These are phyloP conservation scores for Drosophila niveifrons DNA, from an alignment of 2,888 invertebrate species.

Conservation along the genomic window DNA sequence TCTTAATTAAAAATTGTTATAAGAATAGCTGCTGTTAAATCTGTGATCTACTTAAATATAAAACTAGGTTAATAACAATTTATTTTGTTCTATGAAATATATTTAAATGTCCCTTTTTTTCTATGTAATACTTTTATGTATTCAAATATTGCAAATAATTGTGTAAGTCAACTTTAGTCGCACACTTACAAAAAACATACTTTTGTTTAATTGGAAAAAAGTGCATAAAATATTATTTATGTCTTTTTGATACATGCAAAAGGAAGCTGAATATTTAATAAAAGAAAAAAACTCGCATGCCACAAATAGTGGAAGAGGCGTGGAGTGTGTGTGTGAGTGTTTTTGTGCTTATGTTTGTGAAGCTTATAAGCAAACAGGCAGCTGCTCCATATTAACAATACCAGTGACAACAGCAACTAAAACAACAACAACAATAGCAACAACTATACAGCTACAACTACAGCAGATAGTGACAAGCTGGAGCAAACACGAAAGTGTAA, in stretches of 20 bases:
- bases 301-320: background rate
- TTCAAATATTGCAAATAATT: background rate
- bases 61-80: no score
- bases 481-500: conserved; percentile 79
- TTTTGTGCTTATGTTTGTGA: background rate
- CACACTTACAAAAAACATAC: background rate
- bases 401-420: conserved; percentile 17
- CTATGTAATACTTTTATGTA: background rate
- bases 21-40: no score
- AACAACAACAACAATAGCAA: conserved; percentile 18
- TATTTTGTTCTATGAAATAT: no score
- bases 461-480: conserved; percentile 67
- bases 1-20: no score
- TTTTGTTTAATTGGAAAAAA: background rate
- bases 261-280: conserved; percentile 3
- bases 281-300: conserved; percentile 5
- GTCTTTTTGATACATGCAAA: background rate
- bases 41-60: no score
- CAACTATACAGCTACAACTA: conserved; percentile 36
- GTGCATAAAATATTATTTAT: conserved; percentile 3
- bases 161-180: background rate
- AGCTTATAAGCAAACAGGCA: conserved; percentile 35
- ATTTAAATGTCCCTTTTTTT: background rate
- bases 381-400: conserved; percentile 42
- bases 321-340: no score